Conservation (phyloP, 2,888 invertebrate species). For the Dysmachus trigonus region DNA sequence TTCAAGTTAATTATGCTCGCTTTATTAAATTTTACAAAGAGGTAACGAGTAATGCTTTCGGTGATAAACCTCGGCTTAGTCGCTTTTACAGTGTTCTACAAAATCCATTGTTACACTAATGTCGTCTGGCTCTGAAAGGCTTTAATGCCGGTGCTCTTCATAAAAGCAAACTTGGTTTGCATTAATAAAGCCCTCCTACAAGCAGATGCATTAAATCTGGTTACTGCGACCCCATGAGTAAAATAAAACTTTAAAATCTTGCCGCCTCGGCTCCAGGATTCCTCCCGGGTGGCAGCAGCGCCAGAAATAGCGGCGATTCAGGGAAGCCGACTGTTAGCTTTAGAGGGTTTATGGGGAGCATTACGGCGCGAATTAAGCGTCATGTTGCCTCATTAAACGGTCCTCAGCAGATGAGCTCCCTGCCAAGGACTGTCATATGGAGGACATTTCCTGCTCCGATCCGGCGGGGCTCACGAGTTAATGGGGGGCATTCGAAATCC, state of each 20-base stretch:
- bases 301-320: not conserved
- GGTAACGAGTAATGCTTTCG: not conserved
- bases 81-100: not conserved
- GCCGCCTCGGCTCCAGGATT: not conserved
- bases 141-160: not conserved
- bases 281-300: not conserved
- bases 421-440: not conserved
- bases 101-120: not conserved
- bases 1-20: not conserved
- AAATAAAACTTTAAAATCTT: not conserved
- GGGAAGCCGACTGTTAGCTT: not conserved
- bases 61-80: not conserved
- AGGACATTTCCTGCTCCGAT: not conserved
- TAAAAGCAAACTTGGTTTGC: not conserved
- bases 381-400: constrained; percentile 6
- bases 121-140: not conserved
- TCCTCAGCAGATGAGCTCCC: constrained; percentile 6
- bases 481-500: not conserved
- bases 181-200: not conserved
- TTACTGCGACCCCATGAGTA: not conserved
- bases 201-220: not conserved
- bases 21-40: not conserved
- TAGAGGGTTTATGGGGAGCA: not conserved
- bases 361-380: constrained; percentile 4
- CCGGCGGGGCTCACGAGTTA: not conserved